A percentile compares a stretch with the other conserved stretches of the same genome.
These are phyloP conservation scores for Sylvilagus bachmani DNA, from an alignment of 2,113 vertebrate species.

Conservation along the genomic window DNA sequence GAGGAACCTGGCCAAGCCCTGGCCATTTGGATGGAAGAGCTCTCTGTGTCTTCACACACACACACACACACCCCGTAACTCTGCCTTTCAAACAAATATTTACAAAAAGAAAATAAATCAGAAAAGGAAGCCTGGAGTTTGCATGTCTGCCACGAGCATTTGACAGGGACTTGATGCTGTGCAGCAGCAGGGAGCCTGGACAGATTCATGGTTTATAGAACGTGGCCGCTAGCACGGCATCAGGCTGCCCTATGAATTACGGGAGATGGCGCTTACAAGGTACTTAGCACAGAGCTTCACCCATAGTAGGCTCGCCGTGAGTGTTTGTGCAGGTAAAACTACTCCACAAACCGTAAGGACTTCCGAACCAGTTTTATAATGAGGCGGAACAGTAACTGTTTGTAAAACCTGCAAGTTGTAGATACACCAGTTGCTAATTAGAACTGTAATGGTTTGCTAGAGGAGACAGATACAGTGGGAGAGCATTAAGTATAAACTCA, in stretches of 20 bases:
- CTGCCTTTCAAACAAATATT: too few species aligned
- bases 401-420: neutral
- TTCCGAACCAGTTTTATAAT: slow-evolving; percentile 1
- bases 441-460: slow-evolving; percentile 2
- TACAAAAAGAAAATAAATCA: neutral
- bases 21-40: too few species aligned
- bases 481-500: neutral
- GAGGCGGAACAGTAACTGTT: neutral
- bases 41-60: too few species aligned
- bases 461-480: neutral
- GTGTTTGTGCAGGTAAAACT: slow-evolving; percentile 1
- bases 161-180: too few species aligned
- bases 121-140: neutral
- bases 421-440: neutral
- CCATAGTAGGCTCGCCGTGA: neutral
- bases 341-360: neutral
- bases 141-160: fast-evolving
- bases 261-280: neutral
- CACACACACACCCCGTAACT: too few species aligned
- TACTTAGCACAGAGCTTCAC: neutral
- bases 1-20: too few species aligned
- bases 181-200: neutral
- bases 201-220: neutral
- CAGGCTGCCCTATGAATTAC: neutral
- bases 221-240: neutral